Evolutionary conservation across 2,888 invertebrate species (phyloP).

Genomic region (Xanthostigma xanthostigma): DNA sequence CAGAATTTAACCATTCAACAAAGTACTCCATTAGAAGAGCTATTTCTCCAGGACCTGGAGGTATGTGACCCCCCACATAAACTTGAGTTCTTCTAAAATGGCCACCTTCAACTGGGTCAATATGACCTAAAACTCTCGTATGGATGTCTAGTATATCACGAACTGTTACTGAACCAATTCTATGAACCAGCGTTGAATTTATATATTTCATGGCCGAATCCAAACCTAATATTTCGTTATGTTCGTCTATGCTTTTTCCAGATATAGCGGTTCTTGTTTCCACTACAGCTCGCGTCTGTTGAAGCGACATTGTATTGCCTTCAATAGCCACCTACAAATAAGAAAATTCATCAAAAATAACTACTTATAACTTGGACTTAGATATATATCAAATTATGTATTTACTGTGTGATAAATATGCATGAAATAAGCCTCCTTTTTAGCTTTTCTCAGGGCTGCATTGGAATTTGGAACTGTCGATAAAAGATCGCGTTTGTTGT

Average conservation of each 20-base stretch:
- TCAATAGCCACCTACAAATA: constrained; percentile 62
- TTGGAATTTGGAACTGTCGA: constrained; percentile 67
- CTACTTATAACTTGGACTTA: not conserved
- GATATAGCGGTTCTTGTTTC: constrained; percentile 79
- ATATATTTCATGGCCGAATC: constrained; percentile 93
- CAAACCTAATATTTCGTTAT: constrained; percentile 89
- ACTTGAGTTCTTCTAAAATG: constrained; percentile 54
- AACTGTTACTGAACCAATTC: constrained; percentile 62
- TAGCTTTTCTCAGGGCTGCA: constrained; percentile 69
- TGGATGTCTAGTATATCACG: constrained; percentile 88
- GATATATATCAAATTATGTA: not conserved
- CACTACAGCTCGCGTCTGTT: constrained; percentile 79
- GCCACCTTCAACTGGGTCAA: constrained; percentile 86
- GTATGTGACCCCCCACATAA: constrained; percentile 89
- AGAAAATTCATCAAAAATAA: no score
- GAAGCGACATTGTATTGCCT: constrained; percentile 90
- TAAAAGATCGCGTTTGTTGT: constrained; percentile 68
- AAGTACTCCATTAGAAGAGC: constrained; percentile 73
- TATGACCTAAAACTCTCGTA: constrained; percentile 81
- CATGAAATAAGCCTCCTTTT: constrained; percentile 88
- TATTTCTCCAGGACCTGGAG: constrained; percentile 75
- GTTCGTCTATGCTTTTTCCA: constrained; percentile 89
- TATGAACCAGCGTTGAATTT: constrained; percentile 61
- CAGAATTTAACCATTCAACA: constrained; percentile 85
- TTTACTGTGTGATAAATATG: constrained; percentile 86